Conservation (phyloP, 2,888 invertebrate species). For the Crematogaster levior region DNA sequence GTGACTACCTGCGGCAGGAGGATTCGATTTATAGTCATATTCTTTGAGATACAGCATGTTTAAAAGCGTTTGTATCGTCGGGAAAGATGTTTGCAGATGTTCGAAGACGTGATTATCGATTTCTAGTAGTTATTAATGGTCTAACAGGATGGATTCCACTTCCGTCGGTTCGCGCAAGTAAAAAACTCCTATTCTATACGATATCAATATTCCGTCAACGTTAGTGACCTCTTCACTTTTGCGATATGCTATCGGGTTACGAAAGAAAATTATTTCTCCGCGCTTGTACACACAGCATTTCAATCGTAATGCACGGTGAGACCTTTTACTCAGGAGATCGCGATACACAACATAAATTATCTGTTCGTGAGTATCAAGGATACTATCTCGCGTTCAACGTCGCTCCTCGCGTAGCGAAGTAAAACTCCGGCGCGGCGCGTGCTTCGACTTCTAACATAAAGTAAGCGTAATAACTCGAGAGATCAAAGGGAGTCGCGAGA, state of each 20-base stretch:
- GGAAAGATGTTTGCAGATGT: slow-evolving; percentile 40
- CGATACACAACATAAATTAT: slow-evolving; percentile 41
- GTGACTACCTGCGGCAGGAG: slow-evolving; percentile 68
- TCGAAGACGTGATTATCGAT: slow-evolving; percentile 57
- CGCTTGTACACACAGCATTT: slow-evolving; percentile 22
- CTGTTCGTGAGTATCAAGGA: slow-evolving; percentile 35
- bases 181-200: not conserved
- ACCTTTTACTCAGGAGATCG: slow-evolving; percentile 34
- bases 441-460: slow-evolving; percentile 44
- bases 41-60: slow-evolving; percentile 37
- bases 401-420: not conserved
- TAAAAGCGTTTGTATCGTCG: slow-evolving; percentile 52
- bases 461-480: slow-evolving; percentile 49
- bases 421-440: slow-evolving; percentile 41
- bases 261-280: slow-evolving; percentile 32
- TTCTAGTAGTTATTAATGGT: slow-evolving; percentile 47
- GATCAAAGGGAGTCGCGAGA: slow-evolving; percentile 39
- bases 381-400: slow-evolving; percentile 20
- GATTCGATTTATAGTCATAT: slow-evolving; percentile 56
- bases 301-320: slow-evolving; percentile 36
- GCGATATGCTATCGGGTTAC: slow-evolving; percentile 35
- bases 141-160: slow-evolving; percentile 17
- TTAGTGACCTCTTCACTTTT: slow-evolving; percentile 19
- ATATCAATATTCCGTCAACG: slow-evolving; percentile 27
- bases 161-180: not conserved